Evolutionary conservation across 2,888 invertebrate species (phyloP).

Genomic region (Campoplex capitator): DNA sequence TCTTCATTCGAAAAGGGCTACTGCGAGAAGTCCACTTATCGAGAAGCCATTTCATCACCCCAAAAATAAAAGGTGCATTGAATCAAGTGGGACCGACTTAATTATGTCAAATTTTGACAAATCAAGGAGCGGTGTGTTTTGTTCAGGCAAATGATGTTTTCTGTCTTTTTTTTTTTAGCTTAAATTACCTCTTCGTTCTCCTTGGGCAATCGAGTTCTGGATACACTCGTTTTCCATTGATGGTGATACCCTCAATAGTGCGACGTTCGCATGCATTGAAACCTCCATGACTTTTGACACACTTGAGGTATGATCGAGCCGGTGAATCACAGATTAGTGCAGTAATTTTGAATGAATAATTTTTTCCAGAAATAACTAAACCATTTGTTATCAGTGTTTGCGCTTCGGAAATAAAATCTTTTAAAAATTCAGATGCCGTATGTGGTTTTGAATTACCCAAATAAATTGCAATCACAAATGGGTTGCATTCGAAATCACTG

Average conservation of each 20-base stretch:
- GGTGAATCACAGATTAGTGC: constrained; percentile 61
- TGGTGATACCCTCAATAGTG: constrained; percentile 29
- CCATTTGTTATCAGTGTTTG: constrained; percentile 50
- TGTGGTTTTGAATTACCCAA: constrained; percentile 15
- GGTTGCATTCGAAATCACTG: background rate
- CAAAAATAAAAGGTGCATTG: constrained; percentile 61
- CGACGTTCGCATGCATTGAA: constrained; percentile 57
- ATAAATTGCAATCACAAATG: constrained; percentile 4
- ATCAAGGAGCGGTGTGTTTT: constrained; percentile 27
- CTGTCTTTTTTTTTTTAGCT: constrained; percentile 21
- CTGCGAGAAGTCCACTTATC: constrained; percentile 45
- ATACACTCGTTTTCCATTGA: constrained; percentile 55
- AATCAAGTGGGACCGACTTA: constrained; percentile 47
- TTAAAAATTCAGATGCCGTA: constrained; percentile 44
- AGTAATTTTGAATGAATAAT: constrained; percentile 45
- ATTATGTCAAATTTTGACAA: constrained; percentile 51
- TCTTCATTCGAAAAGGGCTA: background rate
- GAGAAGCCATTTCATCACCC: constrained; percentile 60
- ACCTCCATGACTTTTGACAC: constrained; percentile 54
- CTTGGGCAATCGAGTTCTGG: constrained; percentile 55
- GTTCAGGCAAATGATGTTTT: constrained; percentile 47
- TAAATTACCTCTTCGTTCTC: constrained; percentile 49
- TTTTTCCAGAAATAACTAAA: constrained; percentile 41
- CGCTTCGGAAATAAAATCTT: constrained; percentile 60
- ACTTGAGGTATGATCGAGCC: constrained; percentile 63